A percentile compares a stretch with the other conserved stretches of the same genome.
These are phyloP conservation scores for Chloroceryle inda DNA, from an alignment of 2,797 vertebrate genomes.

Conservation along the genomic window DNA sequence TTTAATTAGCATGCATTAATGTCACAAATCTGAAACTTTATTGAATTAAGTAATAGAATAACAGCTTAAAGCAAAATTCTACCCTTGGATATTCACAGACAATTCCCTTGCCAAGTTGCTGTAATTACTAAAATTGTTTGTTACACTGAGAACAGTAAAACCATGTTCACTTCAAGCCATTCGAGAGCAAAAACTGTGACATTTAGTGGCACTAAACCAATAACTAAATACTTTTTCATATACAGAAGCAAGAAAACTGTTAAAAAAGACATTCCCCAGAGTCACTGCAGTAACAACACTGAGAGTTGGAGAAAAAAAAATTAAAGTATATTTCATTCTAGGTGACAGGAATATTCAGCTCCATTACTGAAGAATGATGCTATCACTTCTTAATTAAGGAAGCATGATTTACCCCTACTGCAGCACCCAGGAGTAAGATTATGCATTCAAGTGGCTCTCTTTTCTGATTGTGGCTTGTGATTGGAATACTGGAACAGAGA, in stretches of 20 bases:
- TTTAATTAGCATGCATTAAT: background rate
- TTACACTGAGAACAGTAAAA: background rate
- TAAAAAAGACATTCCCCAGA: background rate
- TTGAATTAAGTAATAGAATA: background rate
- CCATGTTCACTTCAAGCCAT: background rate
- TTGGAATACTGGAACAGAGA: background rate
- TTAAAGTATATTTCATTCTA: background rate
- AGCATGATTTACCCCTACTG: background rate
- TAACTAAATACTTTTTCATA: background rate
- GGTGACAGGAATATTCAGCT: background rate
- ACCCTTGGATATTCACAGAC: background rate
- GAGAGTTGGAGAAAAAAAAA: background rate
- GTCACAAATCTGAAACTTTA: background rate
- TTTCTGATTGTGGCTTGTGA: background rate
- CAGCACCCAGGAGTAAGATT: background rate
- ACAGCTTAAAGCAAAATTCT: background rate
- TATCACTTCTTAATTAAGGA: conserved; percentile 12
- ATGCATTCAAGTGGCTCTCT: background rate
- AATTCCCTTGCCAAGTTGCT: background rate
- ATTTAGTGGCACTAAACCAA: background rate
- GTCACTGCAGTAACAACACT: background rate
- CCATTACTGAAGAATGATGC: background rate
- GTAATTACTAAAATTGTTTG: background rate
- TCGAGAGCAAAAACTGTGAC: background rate
- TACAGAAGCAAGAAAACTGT: background rate